Percentiles rank a stretch among this genome's conserved stretches.
Conservation (phyloP, 2,797 vertebrate species). For the Rhinogobio ventralis region DNA sequence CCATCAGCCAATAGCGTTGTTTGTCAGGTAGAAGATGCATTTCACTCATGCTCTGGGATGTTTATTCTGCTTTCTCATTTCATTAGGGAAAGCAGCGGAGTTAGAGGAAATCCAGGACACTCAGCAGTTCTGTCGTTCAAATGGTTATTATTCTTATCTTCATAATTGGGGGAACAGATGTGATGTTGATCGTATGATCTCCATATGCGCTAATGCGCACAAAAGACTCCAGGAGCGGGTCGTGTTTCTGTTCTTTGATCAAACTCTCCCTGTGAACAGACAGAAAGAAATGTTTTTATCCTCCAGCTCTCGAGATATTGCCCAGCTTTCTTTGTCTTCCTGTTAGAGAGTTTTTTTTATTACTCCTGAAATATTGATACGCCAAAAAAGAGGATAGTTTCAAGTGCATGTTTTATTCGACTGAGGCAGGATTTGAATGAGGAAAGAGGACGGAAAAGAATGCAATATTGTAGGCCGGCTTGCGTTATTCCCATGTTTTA, state of each 20-base stretch:
- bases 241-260: conserved; percentile 30
- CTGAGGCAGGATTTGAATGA: conserved; percentile 74
- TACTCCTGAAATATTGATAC: conserved; percentile 83
- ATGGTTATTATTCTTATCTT: neutral
- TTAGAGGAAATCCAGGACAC: conserved; percentile 7
- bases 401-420: conserved; percentile 75
- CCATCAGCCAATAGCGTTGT: conserved; percentile 53
- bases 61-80: conserved; percentile 8
- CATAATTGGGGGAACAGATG: conserved; percentile 19
- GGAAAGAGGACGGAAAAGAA: conserved; percentile 65
- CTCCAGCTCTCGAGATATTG: conserved; percentile 53
- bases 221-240: conserved; percentile 3
- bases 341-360: conserved; percentile 72
- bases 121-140: conserved; percentile 11
- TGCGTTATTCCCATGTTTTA: conserved; percentile 79
- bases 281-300: conserved; percentile 54
- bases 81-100: conserved; percentile 10
- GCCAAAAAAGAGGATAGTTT: conserved; percentile 73
- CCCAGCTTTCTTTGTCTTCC: conserved; percentile 54
- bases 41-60: neutral
- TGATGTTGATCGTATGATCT: conserved; percentile 28
- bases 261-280: conserved; percentile 28
- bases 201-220: neutral
- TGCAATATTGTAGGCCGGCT: conserved; percentile 72
- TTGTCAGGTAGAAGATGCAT: neutral